Conservation (phyloP, 2,113 vertebrate species). For the Pelmatolapia mariae region DNA sequence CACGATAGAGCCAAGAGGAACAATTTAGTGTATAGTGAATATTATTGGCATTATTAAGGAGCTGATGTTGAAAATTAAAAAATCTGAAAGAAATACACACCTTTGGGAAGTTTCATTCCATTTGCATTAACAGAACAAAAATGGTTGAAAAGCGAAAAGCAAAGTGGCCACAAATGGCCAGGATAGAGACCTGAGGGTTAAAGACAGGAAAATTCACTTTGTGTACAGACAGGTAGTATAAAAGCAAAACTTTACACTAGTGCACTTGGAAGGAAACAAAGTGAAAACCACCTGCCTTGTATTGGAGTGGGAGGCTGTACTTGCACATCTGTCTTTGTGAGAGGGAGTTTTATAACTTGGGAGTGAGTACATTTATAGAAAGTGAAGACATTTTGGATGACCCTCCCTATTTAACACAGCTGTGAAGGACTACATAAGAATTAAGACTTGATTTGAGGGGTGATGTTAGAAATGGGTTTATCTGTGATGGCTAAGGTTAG, state of each 20-base stretch:
- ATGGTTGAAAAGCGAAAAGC: too few species aligned
- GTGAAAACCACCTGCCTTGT: conserved; percentile 30
- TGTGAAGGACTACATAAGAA: not conserved
- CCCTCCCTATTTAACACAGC: not conserved
- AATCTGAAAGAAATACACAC: too few species aligned
- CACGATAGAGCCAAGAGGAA: too few species aligned
- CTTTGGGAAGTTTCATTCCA: too few species aligned
- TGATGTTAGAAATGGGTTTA: not conserved
- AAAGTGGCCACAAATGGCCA: too few species aligned
- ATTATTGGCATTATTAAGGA: too few species aligned
- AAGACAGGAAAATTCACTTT: not conserved
- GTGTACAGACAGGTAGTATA: not conserved
- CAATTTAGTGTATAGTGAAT: too few species aligned
- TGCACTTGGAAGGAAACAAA: not conserved
- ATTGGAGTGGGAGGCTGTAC: not conserved
- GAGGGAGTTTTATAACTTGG: not conserved
- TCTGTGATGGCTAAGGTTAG: not conserved
- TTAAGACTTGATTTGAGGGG: not conserved
- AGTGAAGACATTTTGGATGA: not conserved
- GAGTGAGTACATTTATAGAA: not conserved
- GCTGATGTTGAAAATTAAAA: too few species aligned
- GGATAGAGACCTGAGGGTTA: too few species aligned
- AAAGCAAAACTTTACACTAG: not conserved
- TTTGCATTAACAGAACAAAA: too few species aligned
- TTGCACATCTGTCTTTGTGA: not conserved